Conservation (phyloP, 1,140 invertebrate genomes). For the Zaprionus lachaisei region DNA sequence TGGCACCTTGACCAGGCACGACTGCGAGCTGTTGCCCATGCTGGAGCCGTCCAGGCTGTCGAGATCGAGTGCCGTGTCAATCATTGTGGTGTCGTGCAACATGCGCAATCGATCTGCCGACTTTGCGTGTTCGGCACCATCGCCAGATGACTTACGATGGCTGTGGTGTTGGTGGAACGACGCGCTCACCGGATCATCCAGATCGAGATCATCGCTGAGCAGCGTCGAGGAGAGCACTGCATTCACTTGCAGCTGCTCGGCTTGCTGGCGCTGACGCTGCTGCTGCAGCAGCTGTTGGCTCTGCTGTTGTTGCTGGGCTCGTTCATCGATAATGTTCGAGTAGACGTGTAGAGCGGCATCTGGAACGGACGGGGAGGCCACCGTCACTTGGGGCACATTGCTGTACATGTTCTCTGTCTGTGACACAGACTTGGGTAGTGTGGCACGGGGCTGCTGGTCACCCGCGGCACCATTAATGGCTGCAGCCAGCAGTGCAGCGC, state of each 20-base stretch:
- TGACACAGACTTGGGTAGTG: conserved; percentile 55
- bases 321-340: conserved; percentile 81
- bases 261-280: conserved; percentile 24
- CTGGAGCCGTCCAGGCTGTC: conserved; percentile 88
- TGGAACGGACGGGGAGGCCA: conserved; percentile 9
- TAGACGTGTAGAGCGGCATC: conserved; percentile 77
- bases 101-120: conserved; percentile 88
- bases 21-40: conserved; percentile 81
- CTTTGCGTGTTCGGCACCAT: conserved; percentile 69
- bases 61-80: conserved; percentile 93
- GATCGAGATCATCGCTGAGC: conserved; percentile 80
- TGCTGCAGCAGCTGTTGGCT: conserved; percentile 27
- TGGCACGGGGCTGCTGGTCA: conserved; percentile 17
- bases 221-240: conserved; percentile 73
- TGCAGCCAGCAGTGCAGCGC: conserved; percentile 60
- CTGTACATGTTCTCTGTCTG: conserved; percentile 83
- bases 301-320: conserved; percentile 43
- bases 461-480: conserved; percentile 49
- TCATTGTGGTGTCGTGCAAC: conserved; percentile 93
- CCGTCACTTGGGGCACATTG: conserved; percentile 67
- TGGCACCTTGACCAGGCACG: conserved; percentile 80
- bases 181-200: conserved; percentile 81
- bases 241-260: conserved; percentile 45
- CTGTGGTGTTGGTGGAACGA: conserved; percentile 64
- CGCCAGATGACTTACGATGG: conserved; percentile 51